Evolutionary conservation across 2,888 invertebrate genomes (phyloP).

Genomic region (Eurois occulta): DNA sequence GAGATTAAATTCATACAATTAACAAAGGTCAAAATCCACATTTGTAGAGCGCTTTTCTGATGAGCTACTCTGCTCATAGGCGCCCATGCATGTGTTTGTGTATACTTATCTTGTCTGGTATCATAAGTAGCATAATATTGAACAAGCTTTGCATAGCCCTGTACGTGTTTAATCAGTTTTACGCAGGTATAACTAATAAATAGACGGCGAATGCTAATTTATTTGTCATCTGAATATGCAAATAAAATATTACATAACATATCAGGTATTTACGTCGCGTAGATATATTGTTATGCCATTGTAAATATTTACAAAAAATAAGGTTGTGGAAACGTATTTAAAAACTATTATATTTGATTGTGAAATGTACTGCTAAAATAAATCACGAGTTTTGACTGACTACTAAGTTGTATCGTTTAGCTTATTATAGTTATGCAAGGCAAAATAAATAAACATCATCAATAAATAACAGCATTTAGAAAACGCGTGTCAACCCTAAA

Average conservation of each 20-base stretch:
- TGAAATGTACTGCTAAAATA: background rate
- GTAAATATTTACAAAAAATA: background rate
- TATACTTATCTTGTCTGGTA: slow-evolving; percentile 37
- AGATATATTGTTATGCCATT: background rate
- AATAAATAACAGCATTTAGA: too few relatives aligned
- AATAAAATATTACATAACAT: slow-evolving; percentile 36
- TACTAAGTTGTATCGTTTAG: background rate
- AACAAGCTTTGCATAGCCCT: slow-evolving; percentile 34
- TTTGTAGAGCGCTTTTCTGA: background rate
- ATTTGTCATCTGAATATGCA: slow-evolving; percentile 41
- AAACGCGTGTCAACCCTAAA: background rate
- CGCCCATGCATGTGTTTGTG: slow-evolving; percentile 30
- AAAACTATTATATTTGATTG: background rate
- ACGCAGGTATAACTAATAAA: slow-evolving; percentile 44
- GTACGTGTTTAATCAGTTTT: slow-evolving; percentile 37
- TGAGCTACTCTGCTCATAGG: too few relatives aligned
- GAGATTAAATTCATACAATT: background rate
- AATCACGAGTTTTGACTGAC: background rate
- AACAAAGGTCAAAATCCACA: background rate
- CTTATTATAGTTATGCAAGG: background rate
- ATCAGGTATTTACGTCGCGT: slow-evolving; percentile 5
- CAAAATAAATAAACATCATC: slow-evolving; percentile 2
- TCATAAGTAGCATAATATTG: slow-evolving; percentile 46
- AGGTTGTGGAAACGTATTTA: background rate
- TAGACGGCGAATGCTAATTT: slow-evolving; percentile 33